phyloP scores from a whole-genome alignment of 1,140 invertebrate genomes.

The Pachypeltis micranthus region DNA sequence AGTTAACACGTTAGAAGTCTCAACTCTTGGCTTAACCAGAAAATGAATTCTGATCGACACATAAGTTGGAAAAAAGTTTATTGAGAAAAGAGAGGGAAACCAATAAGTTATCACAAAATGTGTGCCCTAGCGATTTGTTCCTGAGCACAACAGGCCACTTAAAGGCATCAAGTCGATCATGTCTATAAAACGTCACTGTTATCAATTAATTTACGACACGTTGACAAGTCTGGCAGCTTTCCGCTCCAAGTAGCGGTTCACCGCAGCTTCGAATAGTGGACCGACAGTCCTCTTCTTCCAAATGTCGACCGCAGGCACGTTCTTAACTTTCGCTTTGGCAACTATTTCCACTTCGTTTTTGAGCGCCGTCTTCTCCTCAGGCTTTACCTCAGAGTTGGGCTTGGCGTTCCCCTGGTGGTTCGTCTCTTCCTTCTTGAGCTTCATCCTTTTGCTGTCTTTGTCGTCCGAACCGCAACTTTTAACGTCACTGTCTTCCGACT shows the following conservation, averaged over 20 bases:
- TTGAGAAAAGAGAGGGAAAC: no score
- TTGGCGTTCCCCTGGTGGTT: slow-evolving; percentile 10
- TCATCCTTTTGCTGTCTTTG: slow-evolving; percentile 22
- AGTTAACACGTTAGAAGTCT: no score
- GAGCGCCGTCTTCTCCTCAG: slow-evolving; percentile 13
- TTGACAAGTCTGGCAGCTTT: slow-evolving; percentile 41
- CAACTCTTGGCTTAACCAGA: no score
- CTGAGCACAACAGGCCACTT: no score
- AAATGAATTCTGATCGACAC: no score
- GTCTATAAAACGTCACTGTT: no score
- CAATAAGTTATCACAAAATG: no score
- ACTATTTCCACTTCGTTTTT: slow-evolving; percentile 18
- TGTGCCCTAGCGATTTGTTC: no score
- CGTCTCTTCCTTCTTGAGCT: slow-evolving; percentile 15
- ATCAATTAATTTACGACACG: background rate
- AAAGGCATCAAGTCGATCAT: no score
- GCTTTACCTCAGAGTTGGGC: slow-evolving; percentile 17
- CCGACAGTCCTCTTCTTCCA: slow-evolving; percentile 79
- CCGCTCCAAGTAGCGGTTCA: slow-evolving; percentile 64
- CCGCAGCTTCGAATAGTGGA: slow-evolving; percentile 62
- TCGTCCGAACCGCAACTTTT: slow-evolving; percentile 21
- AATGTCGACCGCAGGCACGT: slow-evolving; percentile 37
- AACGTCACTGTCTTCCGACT: slow-evolving; percentile 17
- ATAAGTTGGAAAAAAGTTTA: no score
- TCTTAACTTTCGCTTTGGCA: slow-evolving; percentile 29